Evolutionary conservation across 2,113 vertebrate species (phyloP), one percentile per base, ranked within the genome.

Genomic region (Lonchura striata): DNA sequence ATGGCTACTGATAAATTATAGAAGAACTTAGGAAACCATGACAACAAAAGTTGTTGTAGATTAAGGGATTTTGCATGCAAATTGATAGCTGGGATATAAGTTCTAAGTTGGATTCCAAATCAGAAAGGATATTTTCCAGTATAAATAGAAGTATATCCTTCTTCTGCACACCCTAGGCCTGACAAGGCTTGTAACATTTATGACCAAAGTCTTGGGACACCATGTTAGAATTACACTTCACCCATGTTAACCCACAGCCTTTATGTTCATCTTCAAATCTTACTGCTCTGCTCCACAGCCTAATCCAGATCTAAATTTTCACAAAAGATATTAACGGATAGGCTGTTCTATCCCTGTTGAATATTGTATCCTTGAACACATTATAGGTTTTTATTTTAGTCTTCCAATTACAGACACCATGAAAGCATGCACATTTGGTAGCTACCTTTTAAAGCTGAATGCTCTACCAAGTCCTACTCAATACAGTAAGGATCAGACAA

Each of bases 401-500:
- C 39, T 63, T 88, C 59, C 65, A 65, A 46, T 69, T 91, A 82
- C 53, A 77, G 86, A 57, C 81, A 75, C 70, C 46, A 86, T 16
- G 19, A 65, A 82, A 80, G 57, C 37, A 56, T 42, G 74, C 22
- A 69, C 41, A 31, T 46, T 75, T 83, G 39, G 59, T 50, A 61
- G 41, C 41, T 79, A 44, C 39, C 41, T 92, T 90, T 81, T 83
- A 89, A 90, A 92, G 47, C 59, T 79, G 31, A 79, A 74, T 70
- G 47, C 61, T 84, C 79, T 61, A 74, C 65, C 70, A 88, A 96
- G 59, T 47, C 59, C 72, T 82, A 83, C 31, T 81, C 8, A 2
- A 80, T 16, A 53, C 37, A 74, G n/a, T 39, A 54, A 60, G 85
- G 74, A 95, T 59, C 88, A 92, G 54, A 95, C n/a, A 92, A 94